Evolutionary conservation across 2,797 vertebrate genomes (phyloP).

Genomic region (Myotis vivesi): DNA sequence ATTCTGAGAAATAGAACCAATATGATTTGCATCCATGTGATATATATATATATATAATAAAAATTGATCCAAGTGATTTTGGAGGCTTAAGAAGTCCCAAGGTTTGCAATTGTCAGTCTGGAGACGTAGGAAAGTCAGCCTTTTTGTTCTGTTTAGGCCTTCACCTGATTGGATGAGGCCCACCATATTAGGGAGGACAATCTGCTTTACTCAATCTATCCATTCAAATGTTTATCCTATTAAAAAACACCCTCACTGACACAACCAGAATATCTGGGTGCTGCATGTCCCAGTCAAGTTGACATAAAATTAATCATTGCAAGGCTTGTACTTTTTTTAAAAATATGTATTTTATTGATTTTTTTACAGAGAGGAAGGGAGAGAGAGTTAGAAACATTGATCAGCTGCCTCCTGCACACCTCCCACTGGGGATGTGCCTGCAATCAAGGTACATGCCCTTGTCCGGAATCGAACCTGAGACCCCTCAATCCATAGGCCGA

Average conservation of each 20-base stretch:
- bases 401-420: no score
- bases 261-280: neutral
- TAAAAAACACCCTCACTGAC: neutral
- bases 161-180: neutral
- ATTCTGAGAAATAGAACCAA: neutral
- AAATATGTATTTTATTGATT: no score
- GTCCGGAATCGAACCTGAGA: no score
- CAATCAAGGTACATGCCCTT: no score
- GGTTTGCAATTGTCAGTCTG: no score
- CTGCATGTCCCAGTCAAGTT: neutral
- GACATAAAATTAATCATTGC: neutral
- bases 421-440: no score
- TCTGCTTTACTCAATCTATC: neutral
- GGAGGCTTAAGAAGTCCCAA: no score
- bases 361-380: no score
- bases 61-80: no score
- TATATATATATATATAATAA: no score
- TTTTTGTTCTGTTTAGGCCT: neutral
- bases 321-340: neutral
- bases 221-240: neutral
- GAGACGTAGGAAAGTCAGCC: neutral
- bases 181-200: neutral
- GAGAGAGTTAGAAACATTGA: no score
- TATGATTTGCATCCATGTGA: neutral
- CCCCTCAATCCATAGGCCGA: no score